Evolutionary conservation across 2,888 invertebrate species (phyloP).

Genomic region (Rhingia rostrata): DNA sequence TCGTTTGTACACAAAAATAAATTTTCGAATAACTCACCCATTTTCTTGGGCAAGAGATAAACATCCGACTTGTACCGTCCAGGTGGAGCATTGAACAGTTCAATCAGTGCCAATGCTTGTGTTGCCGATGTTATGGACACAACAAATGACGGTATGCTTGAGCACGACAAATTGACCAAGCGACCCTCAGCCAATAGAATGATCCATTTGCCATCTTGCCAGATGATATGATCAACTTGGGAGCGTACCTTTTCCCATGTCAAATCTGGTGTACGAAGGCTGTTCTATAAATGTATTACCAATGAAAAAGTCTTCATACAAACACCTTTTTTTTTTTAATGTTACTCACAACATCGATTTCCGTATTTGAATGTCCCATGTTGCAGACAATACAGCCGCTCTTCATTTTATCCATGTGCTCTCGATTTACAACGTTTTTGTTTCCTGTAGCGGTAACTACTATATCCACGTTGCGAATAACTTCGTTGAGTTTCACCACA

Average conservation of each 20-base stretch:
- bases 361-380: slow-evolving; percentile 98
- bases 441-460: slow-evolving; percentile 99
- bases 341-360: slow-evolving; percentile 92
- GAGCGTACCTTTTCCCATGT: slow-evolving; percentile 99
- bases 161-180: slow-evolving; percentile 97
- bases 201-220: slow-evolving; percentile 98
- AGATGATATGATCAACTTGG: slow-evolving; percentile 99
- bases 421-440: slow-evolving; percentile 96
- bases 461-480: slow-evolving; percentile 95
- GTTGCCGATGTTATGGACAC: slow-evolving; percentile 99
- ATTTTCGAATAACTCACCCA: slow-evolving; percentile 86
- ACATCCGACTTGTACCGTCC: slow-evolving; percentile 98
- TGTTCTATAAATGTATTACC: slow-evolving; percentile 85
- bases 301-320: not conserved
- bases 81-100: slow-evolving; percentile 96
- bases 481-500: slow-evolving; percentile 97
- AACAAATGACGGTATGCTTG: slow-evolving; percentile 98
- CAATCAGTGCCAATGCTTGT: slow-evolving; percentile 97
- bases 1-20: not conserved
- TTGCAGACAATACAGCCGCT: slow-evolving; percentile 97
- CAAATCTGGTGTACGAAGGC: slow-evolving; percentile 95
- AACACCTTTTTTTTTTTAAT: too few relatives aligned
- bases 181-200: slow-evolving; percentile 97
- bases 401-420: slow-evolving; percentile 98
- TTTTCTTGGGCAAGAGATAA: slow-evolving; percentile 98